A percentile compares a stretch with the other conserved stretches of the same genome.
Evolutionary conservation across 1,140 invertebrate species (phyloP).

Genomic region (honey bee (Apis mellifera)): Amel_HAv3.1 CM009931.2:23732001-23732500

Average conservation of each 20-base stretch:
- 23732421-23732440: not conserved
- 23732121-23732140: not conserved
- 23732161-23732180: too few relatives aligned
- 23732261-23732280: not conserved
- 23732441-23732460: not conserved
- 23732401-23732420: conserved; percentile 37
- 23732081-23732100: not conserved
- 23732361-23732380: conserved; percentile 40
- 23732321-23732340: conserved; percentile 7
- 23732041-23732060: not conserved
- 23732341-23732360: not conserved
- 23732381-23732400: conserved; percentile 34
- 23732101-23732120: not conserved
- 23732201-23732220: not conserved
- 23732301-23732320: not conserved
- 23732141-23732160: not conserved
- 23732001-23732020: not conserved
- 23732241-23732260: not conserved
- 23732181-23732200: too few relatives aligned
- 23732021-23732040: not conserved
- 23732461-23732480: conserved; percentile 11
- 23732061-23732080: not conserved
- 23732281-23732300: not conserved
- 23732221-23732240: not conserved
- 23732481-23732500: conserved; percentile 55